A percentile compares a stretch with the other conserved stretches of the same genome.
Evolutionary conservation across 2,797 vertebrate species (phyloP).

Genomic region (Hoplostethus mediterraneus): DNA sequence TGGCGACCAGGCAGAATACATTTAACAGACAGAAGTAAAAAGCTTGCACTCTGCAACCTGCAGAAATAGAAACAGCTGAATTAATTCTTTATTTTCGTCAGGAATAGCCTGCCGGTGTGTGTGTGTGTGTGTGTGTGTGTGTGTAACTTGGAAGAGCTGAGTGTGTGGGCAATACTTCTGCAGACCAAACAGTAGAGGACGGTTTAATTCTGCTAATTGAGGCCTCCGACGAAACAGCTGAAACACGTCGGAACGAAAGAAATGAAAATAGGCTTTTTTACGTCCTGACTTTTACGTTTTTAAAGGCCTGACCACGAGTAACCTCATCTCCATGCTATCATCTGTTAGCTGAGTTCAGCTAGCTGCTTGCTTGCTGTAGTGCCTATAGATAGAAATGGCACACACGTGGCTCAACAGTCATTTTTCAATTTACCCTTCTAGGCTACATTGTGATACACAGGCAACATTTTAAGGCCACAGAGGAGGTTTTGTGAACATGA

Average conservation of each 20-base stretch:
- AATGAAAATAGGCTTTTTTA: slow-evolving; percentile 14
- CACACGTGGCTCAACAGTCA: not conserved
- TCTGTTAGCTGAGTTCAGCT: not conserved
- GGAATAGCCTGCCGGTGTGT: slow-evolving; percentile 46
- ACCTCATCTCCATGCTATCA: slow-evolving; percentile 7
- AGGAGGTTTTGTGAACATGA: too few relatives aligned
- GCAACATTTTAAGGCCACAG: too few relatives aligned
- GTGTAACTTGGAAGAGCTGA: slow-evolving; percentile 44
- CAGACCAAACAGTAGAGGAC: slow-evolving; percentile 50
- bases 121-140: too few relatives aligned
- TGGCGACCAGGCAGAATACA: slow-evolving; percentile 14
- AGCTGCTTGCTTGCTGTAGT: not conserved
- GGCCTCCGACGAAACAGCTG: slow-evolving; percentile 50
- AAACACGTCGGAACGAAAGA: slow-evolving; percentile 29
- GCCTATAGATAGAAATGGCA: too few relatives aligned
- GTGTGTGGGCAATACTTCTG: slow-evolving; percentile 66
- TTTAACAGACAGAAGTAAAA: not conserved
- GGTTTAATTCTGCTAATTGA: slow-evolving; percentile 67
- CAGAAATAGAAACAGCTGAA: slow-evolving; percentile 40
- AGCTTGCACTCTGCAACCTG: slow-evolving; percentile 9
- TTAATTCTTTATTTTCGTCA: slow-evolving; percentile 49
- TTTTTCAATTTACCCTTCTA: too few relatives aligned
- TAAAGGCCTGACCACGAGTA: slow-evolving; percentile 23
- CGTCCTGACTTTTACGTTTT: not conserved
- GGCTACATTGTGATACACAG: too few relatives aligned